phyloP scores from a whole-genome alignment of 2,888 invertebrate species.

The Rosalia funebris region DNA sequence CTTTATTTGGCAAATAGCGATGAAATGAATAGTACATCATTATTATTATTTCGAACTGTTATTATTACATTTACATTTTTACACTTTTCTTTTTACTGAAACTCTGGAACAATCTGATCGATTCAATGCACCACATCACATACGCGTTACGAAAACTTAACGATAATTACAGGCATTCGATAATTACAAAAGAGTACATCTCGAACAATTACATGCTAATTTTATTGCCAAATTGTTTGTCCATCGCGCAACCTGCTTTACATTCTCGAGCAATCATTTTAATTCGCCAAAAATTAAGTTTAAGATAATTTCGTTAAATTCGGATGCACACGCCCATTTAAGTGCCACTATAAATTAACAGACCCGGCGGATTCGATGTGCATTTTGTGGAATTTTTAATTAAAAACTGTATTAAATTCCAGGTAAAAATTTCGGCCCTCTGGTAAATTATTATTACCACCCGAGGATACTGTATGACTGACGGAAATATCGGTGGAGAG shows the following conservation, averaged over 20 bases:
- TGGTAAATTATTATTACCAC: no score
- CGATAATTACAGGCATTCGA: neutral
- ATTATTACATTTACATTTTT: no score
- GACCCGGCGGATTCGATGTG: neutral
- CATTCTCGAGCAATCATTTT: conserved; percentile 7
- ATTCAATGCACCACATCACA: no score
- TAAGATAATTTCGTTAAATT: conserved; percentile 12
- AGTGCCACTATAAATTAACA: neutral
- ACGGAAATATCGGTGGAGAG: no score
- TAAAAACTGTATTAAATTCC: conserved; percentile 4
- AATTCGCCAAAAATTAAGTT: neutral
- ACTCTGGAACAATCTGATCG: no score
- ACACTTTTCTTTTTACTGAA: no score
- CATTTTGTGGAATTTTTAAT: conserved; percentile 11
- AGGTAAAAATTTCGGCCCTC: no score
- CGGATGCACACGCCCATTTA: neutral
- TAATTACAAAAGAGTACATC: neutral
- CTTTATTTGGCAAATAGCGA: no score
- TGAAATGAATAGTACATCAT: no score
- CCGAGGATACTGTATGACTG: no score
- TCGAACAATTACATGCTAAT: neutral
- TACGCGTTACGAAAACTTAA: neutral
- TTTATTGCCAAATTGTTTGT: neutral
- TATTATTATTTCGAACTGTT: no score
- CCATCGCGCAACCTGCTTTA: neutral